phyloP scores from a whole-genome alignment of 2,888 invertebrate species.

The Torymus aiolomorphi region DNA sequence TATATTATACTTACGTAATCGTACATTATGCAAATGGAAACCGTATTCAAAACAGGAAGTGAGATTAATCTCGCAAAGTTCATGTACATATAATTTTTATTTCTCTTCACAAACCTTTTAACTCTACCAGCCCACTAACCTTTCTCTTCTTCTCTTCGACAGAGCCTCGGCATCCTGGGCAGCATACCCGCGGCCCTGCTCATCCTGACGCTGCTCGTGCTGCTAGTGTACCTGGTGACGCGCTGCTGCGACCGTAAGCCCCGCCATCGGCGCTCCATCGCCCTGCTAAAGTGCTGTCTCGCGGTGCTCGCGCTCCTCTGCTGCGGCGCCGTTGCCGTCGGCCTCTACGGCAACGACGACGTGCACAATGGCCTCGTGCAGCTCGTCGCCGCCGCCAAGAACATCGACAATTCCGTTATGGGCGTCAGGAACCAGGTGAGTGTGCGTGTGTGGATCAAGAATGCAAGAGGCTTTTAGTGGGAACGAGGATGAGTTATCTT shows the following conservation, averaged over 20 bases:
- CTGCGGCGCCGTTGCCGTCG: conserved; percentile 92
- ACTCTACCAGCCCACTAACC: no score
- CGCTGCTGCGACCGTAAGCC: conserved; percentile 97
- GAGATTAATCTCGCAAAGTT: no score
- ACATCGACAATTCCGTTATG: conserved; percentile 87
- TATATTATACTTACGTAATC: no score
- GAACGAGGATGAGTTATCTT: no score
- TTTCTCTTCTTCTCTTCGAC: conserved; percentile 61
- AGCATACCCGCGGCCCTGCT: conserved; percentile 96
- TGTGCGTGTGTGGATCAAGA: not conserved
- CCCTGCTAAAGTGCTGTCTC: conserved; percentile 87
- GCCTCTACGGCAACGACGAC: conserved; percentile 95
- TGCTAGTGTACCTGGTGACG: conserved; percentile 94
- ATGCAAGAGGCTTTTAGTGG: no score
- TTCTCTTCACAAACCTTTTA: no score
- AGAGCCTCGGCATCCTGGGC: conserved; percentile 95
- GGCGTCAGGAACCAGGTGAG: conserved; percentile 88
- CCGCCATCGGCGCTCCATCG: conserved; percentile 90
- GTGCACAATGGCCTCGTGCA: conserved; percentile 88
- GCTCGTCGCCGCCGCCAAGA: conserved; percentile 86
- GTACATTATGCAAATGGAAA: no score
- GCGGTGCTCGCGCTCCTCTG: conserved; percentile 90
- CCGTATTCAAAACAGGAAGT: no score
- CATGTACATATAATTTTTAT: no score
- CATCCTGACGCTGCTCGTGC: conserved; percentile 90